These are phyloP conservation scores for Campopleginae sp. DNA, from an alignment of 2,888 invertebrate species.

Conservation along the genomic window DNA sequence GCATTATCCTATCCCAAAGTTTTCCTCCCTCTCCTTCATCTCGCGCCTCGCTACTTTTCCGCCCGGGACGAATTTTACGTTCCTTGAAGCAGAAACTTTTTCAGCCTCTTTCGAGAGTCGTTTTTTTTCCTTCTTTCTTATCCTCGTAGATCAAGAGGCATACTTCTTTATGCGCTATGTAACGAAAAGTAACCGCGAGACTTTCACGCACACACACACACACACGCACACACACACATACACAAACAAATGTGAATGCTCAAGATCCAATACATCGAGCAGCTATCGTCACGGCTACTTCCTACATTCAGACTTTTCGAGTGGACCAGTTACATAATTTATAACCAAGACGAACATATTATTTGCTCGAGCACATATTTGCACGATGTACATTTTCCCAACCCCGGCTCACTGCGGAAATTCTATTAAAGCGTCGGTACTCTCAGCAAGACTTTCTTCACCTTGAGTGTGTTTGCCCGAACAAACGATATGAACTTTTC, in stretches of 20 bases:
- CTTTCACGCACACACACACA: neutral
- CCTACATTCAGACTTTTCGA: conserved; percentile 38
- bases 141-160: conserved; percentile 12
- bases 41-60: conserved; percentile 20
- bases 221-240: neutral
- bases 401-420: conserved; percentile 42
- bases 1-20: conserved; percentile 66
- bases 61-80: conserved; percentile 68
- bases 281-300: conserved; percentile 12
- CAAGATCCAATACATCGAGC: conserved; percentile 29
- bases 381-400: neutral
- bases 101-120: conserved; percentile 28
- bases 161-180: conserved; percentile 38
- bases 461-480: conserved; percentile 22
- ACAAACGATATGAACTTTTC: conserved; percentile 41
- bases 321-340: conserved; percentile 71
- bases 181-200: conserved; percentile 41
- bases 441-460: conserved; percentile 44
- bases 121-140: conserved; percentile 25
- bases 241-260: neutral
- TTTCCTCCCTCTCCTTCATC: conserved; percentile 51
- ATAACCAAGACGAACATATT: conserved; percentile 65
- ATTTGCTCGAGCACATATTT: conserved; percentile 66
- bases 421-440: conserved; percentile 60
- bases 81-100: conserved; percentile 64